Base-by-base conservation (phyloP, 2,888 invertebrate species). In the Eupithecia vulgata region DNA sequence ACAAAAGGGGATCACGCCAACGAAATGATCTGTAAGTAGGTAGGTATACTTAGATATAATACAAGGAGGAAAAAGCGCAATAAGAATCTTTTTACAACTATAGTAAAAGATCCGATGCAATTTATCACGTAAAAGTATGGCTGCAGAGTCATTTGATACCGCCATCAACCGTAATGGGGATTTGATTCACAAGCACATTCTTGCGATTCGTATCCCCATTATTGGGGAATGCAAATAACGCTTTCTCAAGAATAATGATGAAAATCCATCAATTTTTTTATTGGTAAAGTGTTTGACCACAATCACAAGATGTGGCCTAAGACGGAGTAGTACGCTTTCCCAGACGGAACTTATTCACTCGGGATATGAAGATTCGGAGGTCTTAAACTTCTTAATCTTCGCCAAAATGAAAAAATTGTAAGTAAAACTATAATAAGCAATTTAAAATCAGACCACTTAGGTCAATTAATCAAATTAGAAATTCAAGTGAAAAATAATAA, bases 101-200 rank as follows among this genome's bases (percentile, higher is more conserved):
- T 37, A 17, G n/a, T 37, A n/a, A 37, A 64, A 34, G 30, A 64
- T 64, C 12, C n/a, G 64, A 35, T 40, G 37, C n/a, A 65, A 21
- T 65, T 65, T 40, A 64, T 64, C 37, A 35, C 37, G 37, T 35
- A 62, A 17, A 62, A 62, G 35, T 62, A 64, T n/a, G 17, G n/a
- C 8, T 37, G 64, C 13, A 25, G 5, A 64, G 65, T 65, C 40
- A 65, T 65, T 65, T 65, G 40, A 65, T 7, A 40, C 40, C 25
- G 65, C 21, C 40, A 40, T 40, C 40, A 65, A n/a, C 15, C 40
- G 40, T 40, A 40, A 65, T 65, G 40, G n/a, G 40, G 15, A 40
- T 61, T 61, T 61, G 61, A 61, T 61, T 65, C 40, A 21, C 40
- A 65, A 67, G 67, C 48, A 45, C 48, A 67, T 65, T 65, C 65